Conservation (phyloP, 1,140 invertebrate species). For the Drosophila equinoxialis region DNA sequence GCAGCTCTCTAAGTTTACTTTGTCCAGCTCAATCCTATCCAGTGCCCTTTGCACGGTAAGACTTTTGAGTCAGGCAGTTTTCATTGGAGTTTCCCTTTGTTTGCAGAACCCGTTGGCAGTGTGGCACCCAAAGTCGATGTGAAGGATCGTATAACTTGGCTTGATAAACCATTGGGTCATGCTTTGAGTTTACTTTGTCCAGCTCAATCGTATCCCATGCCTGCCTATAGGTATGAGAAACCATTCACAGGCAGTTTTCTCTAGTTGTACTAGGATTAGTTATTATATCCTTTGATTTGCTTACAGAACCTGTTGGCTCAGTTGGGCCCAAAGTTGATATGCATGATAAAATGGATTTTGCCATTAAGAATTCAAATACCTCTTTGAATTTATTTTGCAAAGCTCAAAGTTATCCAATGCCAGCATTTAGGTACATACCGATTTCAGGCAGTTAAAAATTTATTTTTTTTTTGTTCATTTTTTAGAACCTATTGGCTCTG, state of each 20-base stretch:
- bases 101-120: constrained; percentile 84
- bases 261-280: not conserved
- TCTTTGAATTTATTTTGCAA: constrained; percentile 84
- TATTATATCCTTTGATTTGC: not conserved
- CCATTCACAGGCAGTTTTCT: constrained; percentile 54
- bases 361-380: constrained; percentile 43
- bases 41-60: constrained; percentile 86
- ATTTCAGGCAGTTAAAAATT: not conserved
- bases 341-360: constrained; percentile 75
- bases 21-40: constrained; percentile 88
- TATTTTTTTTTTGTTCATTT: not conserved
- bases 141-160: constrained; percentile 85
- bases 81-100: not conserved
- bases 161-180: constrained; percentile 83
- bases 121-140: constrained; percentile 87
- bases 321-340: constrained; percentile 87
- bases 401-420: constrained; percentile 87
- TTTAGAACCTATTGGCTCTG: constrained; percentile 88
- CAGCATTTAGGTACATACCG: constrained; percentile 85
- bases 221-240: constrained; percentile 86
- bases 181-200: constrained; percentile 84
- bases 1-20: constrained; percentile 83
- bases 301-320: constrained; percentile 88
- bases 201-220: constrained; percentile 87
- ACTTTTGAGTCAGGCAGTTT: constrained; percentile 44